Conservation (phyloP, 1,140 invertebrate species). For the Lordiphosa stackelbergi region DNA sequence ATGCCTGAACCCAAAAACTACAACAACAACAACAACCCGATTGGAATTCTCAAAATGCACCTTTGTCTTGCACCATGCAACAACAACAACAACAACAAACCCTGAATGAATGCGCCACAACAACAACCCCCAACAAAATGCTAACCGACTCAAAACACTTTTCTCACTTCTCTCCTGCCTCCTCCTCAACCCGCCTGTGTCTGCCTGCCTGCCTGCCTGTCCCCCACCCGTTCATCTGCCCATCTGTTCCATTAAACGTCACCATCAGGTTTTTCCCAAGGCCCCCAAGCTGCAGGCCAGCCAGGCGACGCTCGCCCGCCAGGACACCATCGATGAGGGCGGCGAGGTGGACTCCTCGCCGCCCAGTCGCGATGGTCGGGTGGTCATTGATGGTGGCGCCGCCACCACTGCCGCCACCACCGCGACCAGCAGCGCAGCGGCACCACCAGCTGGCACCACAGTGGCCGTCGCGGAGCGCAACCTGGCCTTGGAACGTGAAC, state of each 20-base stretch:
- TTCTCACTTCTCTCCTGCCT: conserved; percentile 53
- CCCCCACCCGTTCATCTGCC: conserved; percentile 27
- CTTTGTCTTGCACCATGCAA: conserved; percentile 7
- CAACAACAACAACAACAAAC: conserved; percentile 19
- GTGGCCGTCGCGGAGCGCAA: conserved; percentile 43
- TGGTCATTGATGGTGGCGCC: conserved; percentile 59
- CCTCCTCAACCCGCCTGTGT: not conserved
- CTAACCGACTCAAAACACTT: conserved; percentile 38
- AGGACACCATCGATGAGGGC: conserved; percentile 91
- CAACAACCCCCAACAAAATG: conserved; percentile 13
- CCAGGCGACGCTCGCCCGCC: conserved; percentile 79
- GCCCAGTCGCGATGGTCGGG: conserved; percentile 62
- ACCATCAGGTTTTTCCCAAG: conserved; percentile 83
- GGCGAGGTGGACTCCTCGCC: conserved; percentile 80
- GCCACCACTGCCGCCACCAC: not conserved
- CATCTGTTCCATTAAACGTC: conserved; percentile 60
- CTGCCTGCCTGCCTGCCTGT: conserved; percentile 21
- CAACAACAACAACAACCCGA: not conserved
- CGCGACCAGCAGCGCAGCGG: conserved; percentile 6
- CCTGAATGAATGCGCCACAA: conserved; percentile 19
- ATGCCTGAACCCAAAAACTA: not conserved
- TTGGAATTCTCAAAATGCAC: conserved; percentile 14
- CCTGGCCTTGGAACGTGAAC: conserved; percentile 66
- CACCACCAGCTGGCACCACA: conserved; percentile 48
- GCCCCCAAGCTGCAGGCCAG: conserved; percentile 84